Conservation (phyloP, 2,113 vertebrate genomes). For the Hypomesus transpacificus region DNA sequence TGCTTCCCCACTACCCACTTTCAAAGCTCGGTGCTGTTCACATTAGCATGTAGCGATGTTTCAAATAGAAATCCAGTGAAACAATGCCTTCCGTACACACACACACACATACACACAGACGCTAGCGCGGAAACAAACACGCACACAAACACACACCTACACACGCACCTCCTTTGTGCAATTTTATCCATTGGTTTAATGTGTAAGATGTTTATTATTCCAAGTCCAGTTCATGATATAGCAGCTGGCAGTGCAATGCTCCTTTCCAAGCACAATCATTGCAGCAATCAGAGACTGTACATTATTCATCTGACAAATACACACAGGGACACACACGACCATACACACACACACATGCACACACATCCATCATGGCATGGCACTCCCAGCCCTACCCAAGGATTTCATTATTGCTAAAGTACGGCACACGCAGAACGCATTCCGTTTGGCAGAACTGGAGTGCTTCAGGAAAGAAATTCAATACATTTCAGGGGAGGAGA, state of each 20-base stretch:
- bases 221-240: slow-evolving; percentile 27
- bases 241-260: slow-evolving; percentile 24
- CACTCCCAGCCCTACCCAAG: slow-evolving; percentile 45
- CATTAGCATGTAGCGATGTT: too few species aligned
- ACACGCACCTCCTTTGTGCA: background rate
- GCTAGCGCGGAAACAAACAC: background rate
- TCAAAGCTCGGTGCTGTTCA: too few species aligned
- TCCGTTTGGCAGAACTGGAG: slow-evolving; percentile 43
- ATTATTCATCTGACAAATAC: slow-evolving; percentile 17
- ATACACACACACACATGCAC: slow-evolving; percentile 1
- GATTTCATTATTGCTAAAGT: slow-evolving; percentile 54
- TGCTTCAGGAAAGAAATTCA: slow-evolving; percentile 52
- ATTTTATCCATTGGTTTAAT: slow-evolving; percentile 1
- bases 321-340: background rate
- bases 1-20: too few species aligned
- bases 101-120: too few species aligned
- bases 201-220: slow-evolving; percentile 34
- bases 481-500: slow-evolving; percentile 41
- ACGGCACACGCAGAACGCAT: slow-evolving; percentile 27
- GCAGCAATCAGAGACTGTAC: slow-evolving; percentile 30
- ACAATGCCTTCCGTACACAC: too few species aligned
- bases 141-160: background rate
- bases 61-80: too few species aligned
- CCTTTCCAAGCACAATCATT: slow-evolving; percentile 31
- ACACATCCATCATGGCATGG: slow-evolving; percentile 46